Conservation (phyloP, 1,140 invertebrate species). For the Dendroctonus ponderosae region DNA sequence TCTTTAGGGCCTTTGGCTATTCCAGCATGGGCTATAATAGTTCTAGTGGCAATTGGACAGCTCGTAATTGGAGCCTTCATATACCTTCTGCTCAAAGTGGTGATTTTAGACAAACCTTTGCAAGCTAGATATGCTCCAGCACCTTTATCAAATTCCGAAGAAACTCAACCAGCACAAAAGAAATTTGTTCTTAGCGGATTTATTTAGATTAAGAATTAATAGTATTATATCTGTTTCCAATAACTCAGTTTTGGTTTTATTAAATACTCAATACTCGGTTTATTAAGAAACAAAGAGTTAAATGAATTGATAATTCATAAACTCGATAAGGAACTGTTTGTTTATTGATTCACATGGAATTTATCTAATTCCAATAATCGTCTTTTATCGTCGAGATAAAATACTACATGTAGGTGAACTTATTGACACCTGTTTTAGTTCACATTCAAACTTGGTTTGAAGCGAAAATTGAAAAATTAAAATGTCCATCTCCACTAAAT, state of each 20-base stretch:
- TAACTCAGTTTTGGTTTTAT: too few relatives aligned
- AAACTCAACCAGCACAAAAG: neutral
- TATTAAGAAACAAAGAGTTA: neutral
- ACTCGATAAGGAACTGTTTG: neutral
- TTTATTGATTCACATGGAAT: neutral
- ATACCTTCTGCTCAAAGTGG: slow-evolving; percentile 66
- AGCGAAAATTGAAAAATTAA: neutral
- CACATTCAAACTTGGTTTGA: too few relatives aligned
- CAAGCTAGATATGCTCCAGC: slow-evolving; percentile 37
- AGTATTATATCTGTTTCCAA: neutral
- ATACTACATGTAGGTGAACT: too few relatives aligned
- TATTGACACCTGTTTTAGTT: too few relatives aligned
- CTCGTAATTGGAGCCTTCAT: slow-evolving; percentile 64
- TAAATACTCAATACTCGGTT: too few relatives aligned
- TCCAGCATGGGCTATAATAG: slow-evolving; percentile 70
- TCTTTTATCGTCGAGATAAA: too few relatives aligned
- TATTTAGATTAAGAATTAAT: neutral
- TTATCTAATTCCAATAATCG: neutral
- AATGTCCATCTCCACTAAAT: slow-evolving; percentile 16
- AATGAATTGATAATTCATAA: neutral
- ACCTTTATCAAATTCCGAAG: slow-evolving; percentile 1
- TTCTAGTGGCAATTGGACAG: slow-evolving; percentile 65
- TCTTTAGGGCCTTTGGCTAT: slow-evolving; percentile 63
- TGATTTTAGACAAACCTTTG: slow-evolving; percentile 54
- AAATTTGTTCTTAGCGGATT: neutral